Evolutionary conservation across 92 coral and sea anemone species (phyloP), one percentile per base, ranked within the genome.

Genomic region (Epizoanthus fatuus): DNA sequence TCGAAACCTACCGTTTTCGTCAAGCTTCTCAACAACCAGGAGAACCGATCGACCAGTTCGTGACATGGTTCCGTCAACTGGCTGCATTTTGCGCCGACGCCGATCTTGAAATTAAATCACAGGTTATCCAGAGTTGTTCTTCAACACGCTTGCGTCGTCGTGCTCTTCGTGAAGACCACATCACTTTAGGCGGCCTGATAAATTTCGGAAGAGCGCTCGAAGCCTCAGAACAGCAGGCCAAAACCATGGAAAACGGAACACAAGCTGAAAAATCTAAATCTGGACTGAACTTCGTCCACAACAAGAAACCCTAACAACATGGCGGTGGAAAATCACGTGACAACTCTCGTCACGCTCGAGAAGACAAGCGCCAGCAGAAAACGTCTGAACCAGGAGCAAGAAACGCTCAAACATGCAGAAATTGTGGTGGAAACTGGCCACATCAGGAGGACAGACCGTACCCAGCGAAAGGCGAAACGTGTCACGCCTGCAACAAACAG

Each of bases 391-490:
- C 13, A 49, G 14, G 53, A 7, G 53, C 14, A 49, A 49, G 53
- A 49, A 49, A 49, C 53, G 69, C 69, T 45, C 72, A 53, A 67
- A 66, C 56, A 1, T 75, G 72, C 3, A 44, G 90, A 77, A 77
- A 77, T 58, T 82, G 85, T 15, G 85, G 90, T 12, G 63, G 76
- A n/a, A 74, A 19, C 29, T 78, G 90, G 90, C 90, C 85, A 7
- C 85, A 68, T 65, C 25, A 38, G 52, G 69, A 39, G 19, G 85
- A 66, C 14, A 38, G 64, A 53, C 65, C 74, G 35, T 78, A 80
- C 72, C 49, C 72, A 3, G 85, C 81, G 7, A 63, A 86, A 66
- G 84, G 89, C 32, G 72, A 85, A 63, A 69, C 58, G 7, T 85
- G 84, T 15, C 45, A 35, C 60, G 72, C 8, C 45, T 75, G 89